Evolutionary conservation across 2,888 invertebrate genomes (phyloP).

Genomic region (Xylota sylvarum): DNA sequence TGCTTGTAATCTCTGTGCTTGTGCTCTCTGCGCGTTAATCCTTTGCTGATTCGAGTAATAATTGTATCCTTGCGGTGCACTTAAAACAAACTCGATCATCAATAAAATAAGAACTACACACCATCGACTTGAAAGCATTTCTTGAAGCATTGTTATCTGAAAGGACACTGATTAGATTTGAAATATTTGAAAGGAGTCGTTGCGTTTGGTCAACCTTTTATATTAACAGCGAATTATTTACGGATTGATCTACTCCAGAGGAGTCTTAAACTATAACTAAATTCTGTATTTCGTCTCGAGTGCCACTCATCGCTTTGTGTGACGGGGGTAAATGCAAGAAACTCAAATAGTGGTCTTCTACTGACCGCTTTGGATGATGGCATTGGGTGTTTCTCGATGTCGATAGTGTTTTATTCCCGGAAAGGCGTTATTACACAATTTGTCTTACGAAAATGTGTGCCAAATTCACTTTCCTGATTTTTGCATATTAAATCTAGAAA

Average conservation of each 20-base stretch:
- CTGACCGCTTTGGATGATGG: slow-evolving; percentile 31
- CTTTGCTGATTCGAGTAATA: slow-evolving; percentile 63
- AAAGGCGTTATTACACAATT: slow-evolving; percentile 53
- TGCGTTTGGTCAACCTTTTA: slow-evolving; percentile 2
- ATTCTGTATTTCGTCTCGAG: neutral
- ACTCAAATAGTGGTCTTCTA: slow-evolving; percentile 3
- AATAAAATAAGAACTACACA: slow-evolving; percentile 46
- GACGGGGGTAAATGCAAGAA: slow-evolving; percentile 4
- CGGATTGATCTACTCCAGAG: slow-evolving; percentile 43
- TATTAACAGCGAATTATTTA: neutral
- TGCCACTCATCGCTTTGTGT: slow-evolving; percentile 46
- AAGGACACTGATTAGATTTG: slow-evolving; percentile 9
- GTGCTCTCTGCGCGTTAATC: slow-evolving; percentile 56
- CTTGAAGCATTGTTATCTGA: slow-evolving; percentile 15
- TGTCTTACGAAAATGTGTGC: slow-evolving; percentile 41
- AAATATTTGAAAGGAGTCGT: neutral
- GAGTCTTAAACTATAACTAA: slow-evolving; percentile 55
- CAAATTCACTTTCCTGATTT: slow-evolving; percentile 43
- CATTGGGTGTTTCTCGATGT: slow-evolving; percentile 38
- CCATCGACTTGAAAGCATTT: slow-evolving; percentile 11
- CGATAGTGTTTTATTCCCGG: slow-evolving; percentile 22
- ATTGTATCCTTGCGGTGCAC: slow-evolving; percentile 66
- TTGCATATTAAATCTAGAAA: slow-evolving; percentile 31
- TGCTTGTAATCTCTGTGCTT: slow-evolving; percentile 53
- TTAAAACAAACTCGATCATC: slow-evolving; percentile 45